Percentiles rank a stretch among this genome's conserved stretches.
phyloP scores from a whole-genome alignment of 1,140 invertebrate species.

The Drosophila tristis region DNA sequence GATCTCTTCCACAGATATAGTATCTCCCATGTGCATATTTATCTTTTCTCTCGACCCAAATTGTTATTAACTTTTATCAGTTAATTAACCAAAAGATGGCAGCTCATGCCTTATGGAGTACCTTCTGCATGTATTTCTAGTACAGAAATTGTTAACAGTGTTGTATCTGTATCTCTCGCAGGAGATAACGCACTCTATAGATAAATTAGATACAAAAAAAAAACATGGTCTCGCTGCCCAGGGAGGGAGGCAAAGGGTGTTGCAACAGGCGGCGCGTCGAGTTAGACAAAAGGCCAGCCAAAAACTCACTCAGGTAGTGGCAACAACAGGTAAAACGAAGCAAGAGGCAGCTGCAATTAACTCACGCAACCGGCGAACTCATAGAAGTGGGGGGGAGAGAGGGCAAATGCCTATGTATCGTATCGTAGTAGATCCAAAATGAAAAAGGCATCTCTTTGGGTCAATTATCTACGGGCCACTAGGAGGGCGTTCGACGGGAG shows the following conservation, averaged over 20 bases:
- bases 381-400: neutral
- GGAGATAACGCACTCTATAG: slow-evolving; percentile 39
- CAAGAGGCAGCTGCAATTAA: slow-evolving; percentile 63
- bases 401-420: neutral
- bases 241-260: slow-evolving; percentile 44
- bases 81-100: slow-evolving; percentile 50
- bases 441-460: slow-evolving; percentile 49
- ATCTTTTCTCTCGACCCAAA: slow-evolving; percentile 48
- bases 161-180: slow-evolving; percentile 37
- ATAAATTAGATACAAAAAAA: slow-evolving; percentile 46
- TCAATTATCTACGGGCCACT: slow-evolving; percentile 62
- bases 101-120: slow-evolving; percentile 14
- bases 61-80: slow-evolving; percentile 58
- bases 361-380: slow-evolving; percentile 39
- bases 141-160: slow-evolving; percentile 55
- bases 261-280: slow-evolving; percentile 51
- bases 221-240: slow-evolving; percentile 13
- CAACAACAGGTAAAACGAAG: slow-evolving; percentile 56
- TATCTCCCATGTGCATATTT: neutral
- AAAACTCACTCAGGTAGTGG: slow-evolving; percentile 41
- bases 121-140: neutral
- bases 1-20: too few species aligned
- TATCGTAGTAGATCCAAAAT: slow-evolving; percentile 18
- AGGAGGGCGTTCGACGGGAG: slow-evolving; percentile 33
- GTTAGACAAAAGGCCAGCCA: slow-evolving; percentile 42